Percentiles rank a stretch among this genome's conserved stretches.
These are phyloP conservation scores for Thera britannica DNA, from an alignment of 2,888 invertebrate species.

Conservation along the genomic window DNA sequence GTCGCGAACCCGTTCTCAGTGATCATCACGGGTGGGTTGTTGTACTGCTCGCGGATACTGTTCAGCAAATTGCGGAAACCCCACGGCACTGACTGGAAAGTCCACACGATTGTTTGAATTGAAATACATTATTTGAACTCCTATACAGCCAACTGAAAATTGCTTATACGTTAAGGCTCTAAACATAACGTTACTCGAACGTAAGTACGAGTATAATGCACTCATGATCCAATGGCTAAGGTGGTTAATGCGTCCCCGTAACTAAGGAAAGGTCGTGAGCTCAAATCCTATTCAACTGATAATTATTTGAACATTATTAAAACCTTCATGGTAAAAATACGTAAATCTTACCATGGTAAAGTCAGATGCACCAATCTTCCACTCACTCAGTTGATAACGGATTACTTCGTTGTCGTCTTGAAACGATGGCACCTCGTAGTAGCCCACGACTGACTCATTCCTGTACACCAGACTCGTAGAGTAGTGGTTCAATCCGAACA, in stretches of 20 bases:
- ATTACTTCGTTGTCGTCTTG: constrained; percentile 46
- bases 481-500: constrained; percentile 40
- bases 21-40: constrained; percentile 80
- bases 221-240: no score
- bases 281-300: no score
- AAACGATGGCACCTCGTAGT: constrained; percentile 46
- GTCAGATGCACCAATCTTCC: constrained; percentile 44
- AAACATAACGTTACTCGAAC: no score
- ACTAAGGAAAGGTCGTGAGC: no score
- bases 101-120: no score
- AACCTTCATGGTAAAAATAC: not conserved
- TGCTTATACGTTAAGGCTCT: no score
- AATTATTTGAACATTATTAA: no score
- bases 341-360: constrained; percentile 32
- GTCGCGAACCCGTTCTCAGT: constrained; percentile 83
- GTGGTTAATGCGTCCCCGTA: no score
- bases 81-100: constrained; percentile 67
- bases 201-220: no score
- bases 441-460: constrained; percentile 46
- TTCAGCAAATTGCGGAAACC: constrained; percentile 82
- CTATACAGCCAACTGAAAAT: no score
- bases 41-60: constrained; percentile 73
- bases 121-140: no score
- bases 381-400: constrained; percentile 41
- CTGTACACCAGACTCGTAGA: constrained; percentile 56